Base-by-base conservation (phyloP, 2,888 invertebrate genomes). In the Eupithecia dodoneata region DNA sequence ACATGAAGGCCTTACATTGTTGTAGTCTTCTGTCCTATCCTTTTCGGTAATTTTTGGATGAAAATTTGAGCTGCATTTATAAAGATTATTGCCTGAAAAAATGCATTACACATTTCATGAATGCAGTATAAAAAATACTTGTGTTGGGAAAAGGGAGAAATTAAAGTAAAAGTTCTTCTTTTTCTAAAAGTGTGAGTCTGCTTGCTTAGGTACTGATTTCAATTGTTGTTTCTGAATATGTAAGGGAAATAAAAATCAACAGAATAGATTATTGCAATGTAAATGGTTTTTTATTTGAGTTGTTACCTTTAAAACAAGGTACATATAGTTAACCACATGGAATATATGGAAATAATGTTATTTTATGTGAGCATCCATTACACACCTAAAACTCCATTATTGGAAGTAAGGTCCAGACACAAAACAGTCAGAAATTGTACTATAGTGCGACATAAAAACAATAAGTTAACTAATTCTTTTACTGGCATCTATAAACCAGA, bases 201-300 rank as follows among this genome's bases (percentile, higher is more conserved):
- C 18, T 59, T 59, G 63, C 30, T 63, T 30, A 30, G 30, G 30
- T 30, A 63, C 10, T 30, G 18, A 12, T 30, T 63, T 63, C 18
- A 30, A 66, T 42, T 66, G 66, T 63, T 18, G 15, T 66, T 15
- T 0, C 41, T 65, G 41, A 65, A 41, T 13, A 6, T 66, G 41
- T 41, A 5, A 42, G 42, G 12, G 41, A 15, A 42, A 42, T 87
- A 85, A 70, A 76, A 42, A 49, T 69, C 69, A 70, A 88, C 85
- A 86, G 81, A 89, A 90, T 90, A 93, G 86, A 91, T 81, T 87
- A 89, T 88, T 87, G 83, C 87, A 81, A 88, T 87, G 89, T 82
- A 84, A 82, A 85, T 59, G 84, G 81, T 90, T 91, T 91, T 91
- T 63, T 18, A 88, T 90, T 92, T 87, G 83, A 55, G 10, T 74